These are phyloP conservation scores for Lathamus discolor DNA, from an alignment of 2,113 vertebrate genomes.

Conservation along the genomic window DNA sequence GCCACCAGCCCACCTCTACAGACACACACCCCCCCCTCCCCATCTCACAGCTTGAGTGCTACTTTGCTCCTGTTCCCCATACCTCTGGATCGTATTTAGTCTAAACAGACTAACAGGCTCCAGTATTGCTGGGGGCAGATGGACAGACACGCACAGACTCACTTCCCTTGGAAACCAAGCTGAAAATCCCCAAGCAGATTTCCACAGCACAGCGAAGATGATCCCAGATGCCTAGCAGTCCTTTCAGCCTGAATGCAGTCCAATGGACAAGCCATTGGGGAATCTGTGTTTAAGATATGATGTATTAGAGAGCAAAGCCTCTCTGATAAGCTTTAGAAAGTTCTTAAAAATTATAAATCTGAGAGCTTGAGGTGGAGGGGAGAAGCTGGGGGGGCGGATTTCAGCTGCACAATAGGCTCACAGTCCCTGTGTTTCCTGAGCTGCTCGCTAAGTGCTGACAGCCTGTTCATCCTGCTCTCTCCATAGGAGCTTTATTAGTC, in stretches of 20 bases:
- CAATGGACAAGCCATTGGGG: slow-evolving; percentile 11
- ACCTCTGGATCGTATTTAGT: neutral
- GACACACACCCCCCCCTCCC: neutral
- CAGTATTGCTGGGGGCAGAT: neutral
- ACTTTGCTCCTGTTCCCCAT: neutral
- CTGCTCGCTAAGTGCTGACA: slow-evolving; percentile 42
- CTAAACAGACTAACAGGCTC: neutral
- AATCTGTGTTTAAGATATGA: slow-evolving; percentile 4
- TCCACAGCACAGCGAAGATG: neutral
- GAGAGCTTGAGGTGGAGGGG: neutral
- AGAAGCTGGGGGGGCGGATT: neutral
- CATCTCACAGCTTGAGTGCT: neutral
- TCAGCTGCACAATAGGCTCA: slow-evolving; percentile 6
- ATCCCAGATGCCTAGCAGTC: neutral
- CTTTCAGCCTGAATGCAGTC: neutral
- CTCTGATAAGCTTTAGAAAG: slow-evolving; percentile 17
- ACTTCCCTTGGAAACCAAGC: neutral
- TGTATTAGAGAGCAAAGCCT: slow-evolving; percentile 6
- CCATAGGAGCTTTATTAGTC: neutral
- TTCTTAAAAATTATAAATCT: neutral
- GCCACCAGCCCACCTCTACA: neutral
- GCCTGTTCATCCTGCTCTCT: neutral
- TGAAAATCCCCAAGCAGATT: slow-evolving; percentile 42
- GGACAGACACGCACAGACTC: neutral
- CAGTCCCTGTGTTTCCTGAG: slow-evolving; percentile 5